Base-by-base conservation (phyloP, 2,113 vertebrate genomes). In the Abramis brama region DNA sequence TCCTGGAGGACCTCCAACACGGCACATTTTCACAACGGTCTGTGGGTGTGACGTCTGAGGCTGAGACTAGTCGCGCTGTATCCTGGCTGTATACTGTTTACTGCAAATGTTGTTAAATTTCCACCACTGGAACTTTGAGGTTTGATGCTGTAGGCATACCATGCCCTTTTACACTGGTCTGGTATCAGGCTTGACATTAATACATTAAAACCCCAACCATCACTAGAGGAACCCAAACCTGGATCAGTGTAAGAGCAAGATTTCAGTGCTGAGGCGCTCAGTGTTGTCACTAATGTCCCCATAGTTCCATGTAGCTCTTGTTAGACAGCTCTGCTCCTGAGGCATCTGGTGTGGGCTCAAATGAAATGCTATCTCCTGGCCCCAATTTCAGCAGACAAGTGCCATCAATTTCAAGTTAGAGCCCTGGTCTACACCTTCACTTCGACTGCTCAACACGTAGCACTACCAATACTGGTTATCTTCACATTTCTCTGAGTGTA, bases 281-380 rank as follows among this genome's bases (percentile, higher is more conserved):
- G 39, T 27, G 25, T 25, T 70, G 36, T 86, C 90, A 47, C 83
- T 90, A 88, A 91, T 91, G 92, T 87, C 90, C 87, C 83, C 89
- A 90, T 88, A 85, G 79, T 89, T 91, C 86, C 83, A 76, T 75
- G 75, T 59, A 85, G 19, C 75, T 70, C 82, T 87, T 90, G 88
- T 70, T 89, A 82, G 75, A 73, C 77, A 60, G 74, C 66, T 11
- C 66, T 80, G 79, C 50, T 74, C 83, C 87, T 79, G 64, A 84
- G 85, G 74, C 57, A 88, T 85, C 84, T 83, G 90, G 89, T 87
- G 87, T 86, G 77, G 82, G 90, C 88, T 90, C 90, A 84, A 89
- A 91, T 89, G 87, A 93, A 94, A 93, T 87, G 87, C 87, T 88
- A 91, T 92, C 86, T 89, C 88, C 86, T 90, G 90, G 90, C 92